Percentiles rank a stretch among this genome's conserved stretches.
phyloP scores from a whole-genome alignment of 2,797 vertebrate species.

The Pipistrellus kuhlii region DNA sequence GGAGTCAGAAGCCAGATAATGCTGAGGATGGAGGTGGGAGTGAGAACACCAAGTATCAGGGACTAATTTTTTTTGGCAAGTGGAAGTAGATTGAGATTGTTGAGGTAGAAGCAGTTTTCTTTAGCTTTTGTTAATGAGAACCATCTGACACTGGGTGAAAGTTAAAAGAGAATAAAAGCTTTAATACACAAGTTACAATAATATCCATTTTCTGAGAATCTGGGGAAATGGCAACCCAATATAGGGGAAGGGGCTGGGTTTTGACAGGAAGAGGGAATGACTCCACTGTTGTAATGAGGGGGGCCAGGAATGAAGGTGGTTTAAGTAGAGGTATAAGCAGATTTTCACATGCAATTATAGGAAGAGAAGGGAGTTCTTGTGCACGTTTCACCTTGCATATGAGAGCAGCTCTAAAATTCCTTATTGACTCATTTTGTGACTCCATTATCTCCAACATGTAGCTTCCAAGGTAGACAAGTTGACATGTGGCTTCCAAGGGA shows the following conservation, averaged over 20 bases:
- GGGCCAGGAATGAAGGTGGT: background rate
- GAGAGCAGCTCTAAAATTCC: conserved; percentile 8
- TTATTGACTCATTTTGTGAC: background rate
- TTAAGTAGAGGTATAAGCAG: background rate
- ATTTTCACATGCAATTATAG: background rate
- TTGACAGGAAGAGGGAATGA: background rate
- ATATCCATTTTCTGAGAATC: background rate
- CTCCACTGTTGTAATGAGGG: background rate
- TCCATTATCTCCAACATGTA: background rate
- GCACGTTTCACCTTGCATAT: background rate
- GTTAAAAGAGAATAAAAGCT: background rate
- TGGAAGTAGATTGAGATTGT: background rate
- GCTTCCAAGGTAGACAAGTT: background rate
- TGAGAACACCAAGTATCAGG: background rate
- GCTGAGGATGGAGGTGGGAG: background rate
- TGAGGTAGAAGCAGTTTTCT: background rate
- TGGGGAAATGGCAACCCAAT: background rate
- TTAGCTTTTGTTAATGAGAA: conserved; percentile 29
- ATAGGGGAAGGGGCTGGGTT: background rate
- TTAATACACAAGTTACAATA: background rate
- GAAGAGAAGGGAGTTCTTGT: background rate
- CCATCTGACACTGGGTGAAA: background rate
- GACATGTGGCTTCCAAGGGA: background rate
- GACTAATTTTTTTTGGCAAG: background rate
- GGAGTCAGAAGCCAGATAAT: background rate